These are phyloP conservation scores for Chaenocephalus aceratus DNA, from an alignment of 2,113 vertebrate species.

Conservation along the genomic window DNA sequence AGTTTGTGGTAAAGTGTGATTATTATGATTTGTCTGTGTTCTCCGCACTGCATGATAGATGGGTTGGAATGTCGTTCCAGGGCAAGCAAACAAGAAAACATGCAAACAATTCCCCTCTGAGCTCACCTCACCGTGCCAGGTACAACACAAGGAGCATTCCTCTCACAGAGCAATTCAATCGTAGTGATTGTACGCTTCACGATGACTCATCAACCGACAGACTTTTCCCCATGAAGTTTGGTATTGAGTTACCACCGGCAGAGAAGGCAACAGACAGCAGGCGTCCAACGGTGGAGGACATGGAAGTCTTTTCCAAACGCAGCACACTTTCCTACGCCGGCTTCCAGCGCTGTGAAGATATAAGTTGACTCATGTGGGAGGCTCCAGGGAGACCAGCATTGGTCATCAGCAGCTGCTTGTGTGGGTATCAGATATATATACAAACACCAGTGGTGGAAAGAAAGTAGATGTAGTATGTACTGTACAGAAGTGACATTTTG, in stretches of 20 bases:
- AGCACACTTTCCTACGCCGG: slow-evolving; percentile 72
- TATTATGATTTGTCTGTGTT: slow-evolving; percentile 84
- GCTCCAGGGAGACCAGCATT: slow-evolving; percentile 40
- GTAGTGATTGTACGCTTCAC: slow-evolving; percentile 56
- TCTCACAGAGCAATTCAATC: slow-evolving; percentile 72
- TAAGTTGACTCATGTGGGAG: slow-evolving; percentile 46
- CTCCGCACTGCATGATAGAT: slow-evolving; percentile 47
- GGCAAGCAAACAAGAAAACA: slow-evolving; percentile 80
- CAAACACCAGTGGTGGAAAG: no score
- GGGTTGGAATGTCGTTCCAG: slow-evolving; percentile 49
- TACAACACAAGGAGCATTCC: slow-evolving; percentile 49
- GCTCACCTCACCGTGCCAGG: slow-evolving; percentile 21
- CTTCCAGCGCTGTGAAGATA: slow-evolving; percentile 58
- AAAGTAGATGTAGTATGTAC: no score
- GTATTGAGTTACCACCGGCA: slow-evolving; percentile 72
- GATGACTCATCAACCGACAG: slow-evolving; percentile 72
- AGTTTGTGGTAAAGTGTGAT: slow-evolving; percentile 92
- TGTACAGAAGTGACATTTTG: no score
- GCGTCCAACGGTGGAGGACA: slow-evolving; percentile 68
- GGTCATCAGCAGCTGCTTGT: slow-evolving; percentile 53
- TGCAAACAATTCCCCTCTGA: slow-evolving; percentile 45
- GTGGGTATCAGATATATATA: slow-evolving; percentile 50
- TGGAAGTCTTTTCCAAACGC: slow-evolving; percentile 72
- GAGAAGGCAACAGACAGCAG: slow-evolving; percentile 67
- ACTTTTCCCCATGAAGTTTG: slow-evolving; percentile 59